A percentile compares a stretch with the other conserved stretches of the same genome.
Evolutionary conservation across 2,113 vertebrate species (phyloP).

Genomic region (Okapia johnstoni): DNA sequence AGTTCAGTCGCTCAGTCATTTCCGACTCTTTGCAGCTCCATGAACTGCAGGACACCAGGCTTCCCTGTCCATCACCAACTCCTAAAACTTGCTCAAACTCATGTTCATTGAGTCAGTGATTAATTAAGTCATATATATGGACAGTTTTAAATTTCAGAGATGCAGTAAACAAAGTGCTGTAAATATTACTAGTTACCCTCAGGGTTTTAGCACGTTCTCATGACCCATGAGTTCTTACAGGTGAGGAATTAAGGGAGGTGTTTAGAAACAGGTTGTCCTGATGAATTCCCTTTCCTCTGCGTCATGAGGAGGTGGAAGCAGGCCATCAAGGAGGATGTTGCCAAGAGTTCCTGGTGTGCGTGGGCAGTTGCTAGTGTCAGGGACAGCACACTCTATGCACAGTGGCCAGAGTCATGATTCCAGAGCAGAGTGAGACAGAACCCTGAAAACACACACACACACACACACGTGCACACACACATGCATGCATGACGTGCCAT

Average conservation of each 20-base stretch:
- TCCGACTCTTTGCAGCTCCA: accelerated
- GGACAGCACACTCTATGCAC: accelerated
- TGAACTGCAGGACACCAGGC: neutral
- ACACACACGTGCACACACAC: accelerated
- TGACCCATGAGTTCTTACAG: too few relatives aligned
- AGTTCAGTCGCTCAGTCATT: neutral
- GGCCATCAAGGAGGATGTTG: too few relatives aligned
- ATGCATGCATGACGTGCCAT: neutral
- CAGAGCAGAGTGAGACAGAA: neutral
- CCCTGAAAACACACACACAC: accelerated
- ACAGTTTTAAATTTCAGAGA: neutral
- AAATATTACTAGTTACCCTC: too few relatives aligned
- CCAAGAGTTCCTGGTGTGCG: neutral
- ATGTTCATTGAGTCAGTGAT: neutral
- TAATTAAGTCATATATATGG: neutral
- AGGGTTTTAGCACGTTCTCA: neutral
- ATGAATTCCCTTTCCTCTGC: neutral
- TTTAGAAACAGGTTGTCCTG: neutral
- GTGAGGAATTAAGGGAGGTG: too few relatives aligned
- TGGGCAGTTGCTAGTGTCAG: accelerated
- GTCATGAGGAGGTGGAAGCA: too few relatives aligned
- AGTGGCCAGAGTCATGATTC: accelerated
- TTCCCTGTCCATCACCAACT: neutral
- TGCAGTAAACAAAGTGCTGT: accelerated
- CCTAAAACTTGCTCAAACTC: neutral